Conservation (phyloP, 2,888 invertebrate species). For the Mythimna ferrago region DNA sequence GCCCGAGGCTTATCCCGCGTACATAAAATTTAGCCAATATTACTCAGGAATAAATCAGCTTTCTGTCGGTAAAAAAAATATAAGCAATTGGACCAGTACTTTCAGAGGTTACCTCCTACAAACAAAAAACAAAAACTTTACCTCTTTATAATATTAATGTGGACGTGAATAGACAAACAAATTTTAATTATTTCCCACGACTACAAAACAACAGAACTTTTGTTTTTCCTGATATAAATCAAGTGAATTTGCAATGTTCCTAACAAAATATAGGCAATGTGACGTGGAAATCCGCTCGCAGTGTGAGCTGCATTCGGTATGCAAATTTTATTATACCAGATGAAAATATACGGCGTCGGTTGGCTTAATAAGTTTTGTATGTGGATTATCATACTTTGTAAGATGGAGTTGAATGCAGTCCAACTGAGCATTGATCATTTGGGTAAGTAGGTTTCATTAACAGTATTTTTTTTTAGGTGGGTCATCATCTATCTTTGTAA, state of each 20-base stretch:
- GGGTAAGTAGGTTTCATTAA: not conserved
- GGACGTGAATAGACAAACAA: not conserved
- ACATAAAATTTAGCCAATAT: too few relatives aligned
- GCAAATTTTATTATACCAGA: conserved; percentile 78
- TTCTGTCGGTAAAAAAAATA: too few relatives aligned
- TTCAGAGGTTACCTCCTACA: too few relatives aligned
- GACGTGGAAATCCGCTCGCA: conserved; percentile 68
- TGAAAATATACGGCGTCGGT: conserved; percentile 71
- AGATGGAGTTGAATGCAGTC: conserved; percentile 42
- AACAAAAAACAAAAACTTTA: too few relatives aligned
- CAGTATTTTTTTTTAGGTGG: too few relatives aligned
- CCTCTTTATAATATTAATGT: too few relatives aligned
- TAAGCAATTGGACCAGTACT: too few relatives aligned
- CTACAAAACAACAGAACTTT: conserved; percentile 38
- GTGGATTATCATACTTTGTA: conserved; percentile 44
- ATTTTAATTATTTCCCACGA: conserved; percentile 22
- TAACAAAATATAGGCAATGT: conserved; percentile 64
- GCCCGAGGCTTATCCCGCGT: too few relatives aligned
- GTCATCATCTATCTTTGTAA: too few relatives aligned
- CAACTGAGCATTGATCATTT: conserved; percentile 1
- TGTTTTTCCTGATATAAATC: conserved; percentile 60
- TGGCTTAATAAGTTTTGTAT: conserved; percentile 68
- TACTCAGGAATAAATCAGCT: too few relatives aligned
- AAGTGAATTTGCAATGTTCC: conserved; percentile 56
- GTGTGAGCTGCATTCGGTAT: conserved; percentile 74